Evolutionary conservation across 2,113 vertebrate genomes (phyloP), one percentile per base, ranked within the genome.

Genomic region (Climacteris rufus): DNA sequence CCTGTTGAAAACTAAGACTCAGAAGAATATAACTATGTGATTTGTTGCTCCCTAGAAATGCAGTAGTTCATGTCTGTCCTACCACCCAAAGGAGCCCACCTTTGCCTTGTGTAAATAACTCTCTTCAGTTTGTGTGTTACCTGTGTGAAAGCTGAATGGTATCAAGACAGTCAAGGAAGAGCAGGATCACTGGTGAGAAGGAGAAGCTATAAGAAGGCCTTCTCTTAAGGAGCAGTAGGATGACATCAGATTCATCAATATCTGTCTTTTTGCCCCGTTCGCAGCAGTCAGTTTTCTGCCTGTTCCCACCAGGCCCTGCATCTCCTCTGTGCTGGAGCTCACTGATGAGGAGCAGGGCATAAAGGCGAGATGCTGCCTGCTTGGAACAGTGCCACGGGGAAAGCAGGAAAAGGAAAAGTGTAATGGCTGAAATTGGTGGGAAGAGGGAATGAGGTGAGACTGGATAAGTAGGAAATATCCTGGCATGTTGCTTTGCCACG

Each of bases 361-460:
- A 81, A 75, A 63, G 47, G 22, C 0, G 0, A 87, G 52, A 56
- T 52, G 47, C 49, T 82, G 75, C 35, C 17, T 64, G 42, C 64
- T 86, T 93, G 90, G 88, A 94, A 75, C 19, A 0, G 0, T 88
- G 83, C 84, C 57, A 50, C 0, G 0, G 83, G 70, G 71, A 87
- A 92, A 93, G 65, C 33, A 77, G 94, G 91, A 94, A 96, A 91
- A 95, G 66, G 90, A 91, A 94, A 91, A 93, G 77, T 70, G 23
- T 71, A 63, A 30, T 92, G 90, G 84, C 71, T 96, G 77, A 90
- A 82, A 82, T 23, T 47, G 70, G 45, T 84, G 92, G 75, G 89
- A 88, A 91, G 94, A 86, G 80, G 57, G 93, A 93, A 94, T 96
- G 93, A 95, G 60, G 87, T 93, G 90, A 93, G 71, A 86, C 92